Conservation (phyloP, 2,797 vertebrate species). For the Nasua narica region DNA sequence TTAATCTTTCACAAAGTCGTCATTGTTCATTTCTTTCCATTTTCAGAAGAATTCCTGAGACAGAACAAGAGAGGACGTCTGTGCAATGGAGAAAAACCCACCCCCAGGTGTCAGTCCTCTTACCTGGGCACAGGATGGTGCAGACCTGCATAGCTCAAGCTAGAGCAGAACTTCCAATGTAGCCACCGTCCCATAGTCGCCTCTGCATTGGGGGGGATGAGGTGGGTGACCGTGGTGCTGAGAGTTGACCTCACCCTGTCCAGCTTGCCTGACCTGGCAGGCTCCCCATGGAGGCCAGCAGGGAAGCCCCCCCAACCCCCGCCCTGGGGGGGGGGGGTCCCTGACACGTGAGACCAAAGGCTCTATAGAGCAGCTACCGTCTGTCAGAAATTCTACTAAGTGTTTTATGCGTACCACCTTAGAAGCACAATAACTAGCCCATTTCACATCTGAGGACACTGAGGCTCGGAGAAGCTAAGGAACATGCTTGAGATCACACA, state of each 20-base stretch:
- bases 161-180: fast-evolving
- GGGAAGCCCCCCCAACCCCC: background rate
- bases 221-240: too few relatives aligned
- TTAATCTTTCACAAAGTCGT: background rate
- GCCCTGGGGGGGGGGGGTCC: too few relatives aligned
- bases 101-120: background rate
- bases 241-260: fast-evolving
- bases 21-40: background rate
- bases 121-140: fast-evolving
- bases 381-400: background rate
- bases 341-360: background rate
- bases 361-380: background rate
- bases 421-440: background rate
- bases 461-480: background rate
- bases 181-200: background rate
- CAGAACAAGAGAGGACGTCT: background rate
- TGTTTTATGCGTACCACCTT: background rate
- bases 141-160: background rate
- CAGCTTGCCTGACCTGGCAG: background rate
- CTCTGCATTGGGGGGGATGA: background rate
- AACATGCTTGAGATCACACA: background rate
- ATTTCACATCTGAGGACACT: background rate
- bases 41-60: background rate
- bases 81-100: background rate
- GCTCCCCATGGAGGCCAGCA: background rate